Conservation (phyloP, 2,113 vertebrate genomes). For the Morone saxatilis region DNA sequence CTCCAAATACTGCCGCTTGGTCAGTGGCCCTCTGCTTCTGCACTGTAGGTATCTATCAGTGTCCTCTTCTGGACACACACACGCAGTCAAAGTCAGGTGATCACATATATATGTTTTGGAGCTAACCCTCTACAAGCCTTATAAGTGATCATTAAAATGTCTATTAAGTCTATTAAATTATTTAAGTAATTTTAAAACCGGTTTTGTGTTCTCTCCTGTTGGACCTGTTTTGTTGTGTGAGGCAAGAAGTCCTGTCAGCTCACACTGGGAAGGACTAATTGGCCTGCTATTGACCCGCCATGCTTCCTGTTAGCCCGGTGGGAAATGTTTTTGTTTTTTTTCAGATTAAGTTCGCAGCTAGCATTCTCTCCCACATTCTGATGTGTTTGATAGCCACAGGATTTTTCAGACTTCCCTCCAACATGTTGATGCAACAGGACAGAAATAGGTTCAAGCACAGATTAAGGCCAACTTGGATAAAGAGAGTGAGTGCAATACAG, state of each 20-base stretch:
- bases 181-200: too few relatives aligned
- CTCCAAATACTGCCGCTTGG: too few relatives aligned
- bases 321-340: conserved; percentile 22
- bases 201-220: too few relatives aligned
- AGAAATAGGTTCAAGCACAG: not conserved
- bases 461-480: not conserved
- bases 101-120: too few relatives aligned
- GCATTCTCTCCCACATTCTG: conserved; percentile 4
- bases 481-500: not conserved
- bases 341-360: not conserved
- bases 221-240: too few relatives aligned
- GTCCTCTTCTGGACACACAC: too few relatives aligned
- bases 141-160: too few relatives aligned
- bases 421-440: not conserved
- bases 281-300: not conserved
- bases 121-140: too few relatives aligned
- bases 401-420: not conserved
- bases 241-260: not conserved
- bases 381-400: not conserved
- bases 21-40: too few relatives aligned
- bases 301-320: conserved; percentile 16
- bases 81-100: too few relatives aligned
- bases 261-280: conserved; percentile 16
- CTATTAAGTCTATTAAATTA: too few relatives aligned
- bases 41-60: too few relatives aligned